These are phyloP conservation scores for Drosophila pectinifera DNA, from an alignment of 1,140 invertebrate genomes.

Conservation along the genomic window DNA sequence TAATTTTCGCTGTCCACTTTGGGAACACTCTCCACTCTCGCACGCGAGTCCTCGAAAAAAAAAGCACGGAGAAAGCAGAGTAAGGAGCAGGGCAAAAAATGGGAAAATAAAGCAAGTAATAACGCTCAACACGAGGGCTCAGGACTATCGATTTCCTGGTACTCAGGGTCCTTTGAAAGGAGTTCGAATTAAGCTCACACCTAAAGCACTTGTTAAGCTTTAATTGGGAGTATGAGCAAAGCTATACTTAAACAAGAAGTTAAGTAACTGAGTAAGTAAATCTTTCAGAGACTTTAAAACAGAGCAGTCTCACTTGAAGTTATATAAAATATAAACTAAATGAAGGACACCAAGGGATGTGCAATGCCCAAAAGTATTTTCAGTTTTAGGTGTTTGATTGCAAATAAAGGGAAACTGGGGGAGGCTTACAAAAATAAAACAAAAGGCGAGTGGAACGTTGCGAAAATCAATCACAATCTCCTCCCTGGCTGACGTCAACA, in stretches of 20 bases:
- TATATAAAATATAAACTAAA: no score
- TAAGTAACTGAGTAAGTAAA: neutral
- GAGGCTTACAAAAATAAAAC: conserved; percentile 13
- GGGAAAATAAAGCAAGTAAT: neutral
- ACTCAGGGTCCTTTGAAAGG: neutral
- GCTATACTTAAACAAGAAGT: neutral
- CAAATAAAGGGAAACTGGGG: conserved; percentile 2
- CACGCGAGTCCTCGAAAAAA: neutral
- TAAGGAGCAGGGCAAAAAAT: neutral
- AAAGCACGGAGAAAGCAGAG: conserved; percentile 3
- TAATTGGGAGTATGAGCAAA: neutral
- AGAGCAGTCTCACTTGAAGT: no score
- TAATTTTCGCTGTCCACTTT: conserved; percentile 21
- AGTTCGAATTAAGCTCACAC: neutral
- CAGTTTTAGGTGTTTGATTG: conserved; percentile 1
- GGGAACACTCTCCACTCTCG: neutral
- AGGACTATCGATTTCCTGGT: neutral
- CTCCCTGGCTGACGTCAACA: conserved; percentile 50
- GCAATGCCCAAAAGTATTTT: no score
- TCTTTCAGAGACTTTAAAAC: no score
- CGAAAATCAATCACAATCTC: conserved; percentile 63
- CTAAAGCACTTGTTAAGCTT: neutral
- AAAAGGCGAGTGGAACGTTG: conserved; percentile 17
- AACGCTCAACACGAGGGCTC: neutral
- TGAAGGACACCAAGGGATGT: neutral